A percentile compares a stretch with the other conserved stretches of the same genome.
Conservation (phyloP, 2,888 invertebrate species). For the Drosophila histrio region DNA sequence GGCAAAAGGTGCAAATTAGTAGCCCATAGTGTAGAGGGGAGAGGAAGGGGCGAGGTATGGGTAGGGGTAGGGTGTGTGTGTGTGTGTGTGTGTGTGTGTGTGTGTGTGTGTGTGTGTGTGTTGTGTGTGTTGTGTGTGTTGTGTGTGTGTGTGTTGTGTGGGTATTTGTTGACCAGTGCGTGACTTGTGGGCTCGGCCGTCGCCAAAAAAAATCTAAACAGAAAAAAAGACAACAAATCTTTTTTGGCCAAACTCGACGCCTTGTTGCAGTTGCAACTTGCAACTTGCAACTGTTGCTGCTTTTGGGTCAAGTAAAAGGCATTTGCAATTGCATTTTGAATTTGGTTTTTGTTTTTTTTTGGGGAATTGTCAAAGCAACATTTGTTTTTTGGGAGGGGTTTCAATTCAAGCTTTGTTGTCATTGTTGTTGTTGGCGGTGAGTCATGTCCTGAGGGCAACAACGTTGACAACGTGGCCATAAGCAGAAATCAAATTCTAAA, state of each 20-base stretch:
- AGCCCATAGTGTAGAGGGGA: background rate
- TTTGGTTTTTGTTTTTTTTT: slow-evolving; percentile 29
- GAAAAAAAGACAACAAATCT: background rate
- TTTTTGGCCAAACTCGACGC: slow-evolving; percentile 32
- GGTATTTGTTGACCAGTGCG: slow-evolving; percentile 67
- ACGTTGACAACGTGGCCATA: slow-evolving; percentile 3
- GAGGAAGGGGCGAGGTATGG: background rate
- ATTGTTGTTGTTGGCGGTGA: slow-evolving; percentile 4
- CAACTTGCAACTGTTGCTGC: slow-evolving; percentile 34
- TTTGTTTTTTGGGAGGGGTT: slow-evolving; percentile 42
- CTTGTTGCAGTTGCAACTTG: slow-evolving; percentile 46
- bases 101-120: slow-evolving; percentile 39
- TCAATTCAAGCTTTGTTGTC: background rate
- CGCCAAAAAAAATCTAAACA: slow-evolving; percentile 25
- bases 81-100: slow-evolving; percentile 35
- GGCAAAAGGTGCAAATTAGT: slow-evolving; percentile 74
- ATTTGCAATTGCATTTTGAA: slow-evolving; percentile 60
- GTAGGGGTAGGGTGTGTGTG: slow-evolving; percentile 13
- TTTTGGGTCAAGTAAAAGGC: slow-evolving; percentile 77
- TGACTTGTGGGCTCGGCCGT: slow-evolving; percentile 68
- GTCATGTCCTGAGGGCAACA: slow-evolving; percentile 14
- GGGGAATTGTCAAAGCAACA: slow-evolving; percentile 57
- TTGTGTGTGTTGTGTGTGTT: slow-evolving; percentile 42
- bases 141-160: slow-evolving; percentile 29
- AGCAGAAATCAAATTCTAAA: background rate